Evolutionary conservation across 1,140 invertebrate genomes (phyloP).

Genomic region (Brachionus rotundiformis): DNA sequence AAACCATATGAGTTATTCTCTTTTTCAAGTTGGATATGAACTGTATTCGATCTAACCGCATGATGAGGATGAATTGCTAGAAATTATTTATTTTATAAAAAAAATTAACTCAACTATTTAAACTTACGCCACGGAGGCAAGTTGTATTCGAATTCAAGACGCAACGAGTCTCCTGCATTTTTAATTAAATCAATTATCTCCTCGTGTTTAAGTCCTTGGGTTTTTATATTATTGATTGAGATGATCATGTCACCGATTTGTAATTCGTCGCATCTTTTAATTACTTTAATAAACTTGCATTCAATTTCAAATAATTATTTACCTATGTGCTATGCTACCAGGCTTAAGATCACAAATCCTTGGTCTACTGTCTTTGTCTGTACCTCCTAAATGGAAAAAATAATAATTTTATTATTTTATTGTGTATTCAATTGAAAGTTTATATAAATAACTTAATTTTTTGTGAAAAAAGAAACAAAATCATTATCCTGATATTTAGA

Average conservation of each 20-base stretch:
- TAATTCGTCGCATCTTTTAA: constrained; percentile 66
- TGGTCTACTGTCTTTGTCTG: constrained; percentile 67
- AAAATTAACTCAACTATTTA: background rate
- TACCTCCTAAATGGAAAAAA: constrained; percentile 65
- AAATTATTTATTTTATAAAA: constrained; percentile 18
- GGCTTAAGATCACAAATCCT: constrained; percentile 68
- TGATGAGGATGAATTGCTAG: constrained; percentile 57
- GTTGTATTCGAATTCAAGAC: constrained; percentile 79
- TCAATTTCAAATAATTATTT: too few species aligned
- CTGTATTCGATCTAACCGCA: constrained; percentile 59
- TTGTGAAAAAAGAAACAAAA: background rate
- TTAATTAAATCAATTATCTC: constrained; percentile 76
- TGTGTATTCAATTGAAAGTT: too few species aligned
- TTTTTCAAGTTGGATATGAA: constrained; percentile 68
- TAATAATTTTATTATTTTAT: too few species aligned
- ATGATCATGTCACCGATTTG: constrained; percentile 76
- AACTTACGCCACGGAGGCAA: constrained; percentile 73
- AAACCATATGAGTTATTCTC: constrained; percentile 83
- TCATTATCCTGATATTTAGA: background rate
- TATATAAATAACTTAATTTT: too few species aligned
- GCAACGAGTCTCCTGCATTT: constrained; percentile 73
- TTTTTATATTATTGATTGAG: constrained; percentile 78
- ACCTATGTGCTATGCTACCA: constrained; percentile 68
- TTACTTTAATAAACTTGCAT: constrained; percentile 21
- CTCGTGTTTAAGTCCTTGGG: constrained; percentile 74